These are phyloP conservation scores for Melanogrammus aeglefinus DNA, from an alignment of 2,797 vertebrate species.

Conservation along the genomic window DNA sequence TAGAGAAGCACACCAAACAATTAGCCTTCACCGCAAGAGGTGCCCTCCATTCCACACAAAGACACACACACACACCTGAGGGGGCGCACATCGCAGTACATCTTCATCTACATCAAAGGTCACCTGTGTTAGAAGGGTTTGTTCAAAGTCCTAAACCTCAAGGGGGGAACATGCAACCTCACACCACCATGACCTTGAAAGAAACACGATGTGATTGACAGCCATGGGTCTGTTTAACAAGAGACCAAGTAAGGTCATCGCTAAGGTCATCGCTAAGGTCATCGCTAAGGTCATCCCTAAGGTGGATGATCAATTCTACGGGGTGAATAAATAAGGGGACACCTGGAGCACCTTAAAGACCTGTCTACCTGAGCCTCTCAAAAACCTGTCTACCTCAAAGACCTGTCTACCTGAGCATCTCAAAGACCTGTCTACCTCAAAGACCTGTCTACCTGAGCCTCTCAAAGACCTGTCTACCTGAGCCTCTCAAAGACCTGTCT, in stretches of 20 bases:
- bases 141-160: constrained; percentile 73
- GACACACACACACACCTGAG: constrained; percentile 83
- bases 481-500: constrained; percentile 18
- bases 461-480: too few species aligned
- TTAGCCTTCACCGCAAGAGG: constrained; percentile 73
- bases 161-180: constrained; percentile 53
- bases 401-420: too few species aligned
- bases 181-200: constrained; percentile 27
- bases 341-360: too few species aligned
- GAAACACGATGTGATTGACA: background rate
- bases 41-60: constrained; percentile 63
- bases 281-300: background rate
- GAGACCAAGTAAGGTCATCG: background rate
- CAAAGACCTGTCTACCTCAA: too few species aligned
- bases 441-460: too few species aligned
- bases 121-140: constrained; percentile 87
- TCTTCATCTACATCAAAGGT: constrained; percentile 94
- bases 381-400: too few species aligned
- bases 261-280: background rate
- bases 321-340: background rate
- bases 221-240: background rate
- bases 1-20: constrained; percentile 67
- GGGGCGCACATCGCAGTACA: constrained; percentile 77
- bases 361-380: too few species aligned
- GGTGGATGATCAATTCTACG: background rate